Conservation (phyloP, 2,888 invertebrate species). For the Megamerina dolium region DNA sequence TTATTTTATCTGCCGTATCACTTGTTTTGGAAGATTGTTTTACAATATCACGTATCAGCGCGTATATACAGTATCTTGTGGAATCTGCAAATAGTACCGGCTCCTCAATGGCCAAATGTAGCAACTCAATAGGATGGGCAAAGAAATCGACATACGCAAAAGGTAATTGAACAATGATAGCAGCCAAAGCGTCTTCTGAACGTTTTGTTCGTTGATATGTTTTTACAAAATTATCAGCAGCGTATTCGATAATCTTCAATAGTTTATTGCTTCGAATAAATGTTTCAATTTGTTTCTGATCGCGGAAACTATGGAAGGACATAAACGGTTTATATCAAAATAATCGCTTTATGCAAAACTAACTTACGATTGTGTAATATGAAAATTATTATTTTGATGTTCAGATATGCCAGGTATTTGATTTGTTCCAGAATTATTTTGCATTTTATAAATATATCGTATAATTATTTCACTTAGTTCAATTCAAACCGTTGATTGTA, state of each 20-base stretch:
- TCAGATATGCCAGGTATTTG: not conserved
- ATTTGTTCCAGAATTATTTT: too few relatives aligned
- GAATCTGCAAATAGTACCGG: slow-evolving; percentile 36
- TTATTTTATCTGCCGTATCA: slow-evolving; percentile 3
- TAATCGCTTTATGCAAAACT: too few relatives aligned
- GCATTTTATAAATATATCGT: too few relatives aligned
- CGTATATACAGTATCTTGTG: slow-evolving; percentile 34
- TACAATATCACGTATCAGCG: slow-evolving; percentile 28
- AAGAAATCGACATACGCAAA: slow-evolving; percentile 34
- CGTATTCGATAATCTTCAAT: slow-evolving; percentile 29
- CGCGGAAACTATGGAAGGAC: slow-evolving; percentile 33
- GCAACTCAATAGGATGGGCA: slow-evolving; percentile 19
- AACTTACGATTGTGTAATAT: slow-evolving; percentile 11
- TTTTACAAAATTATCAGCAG: slow-evolving; percentile 25
- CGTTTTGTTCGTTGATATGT: slow-evolving; percentile 25
- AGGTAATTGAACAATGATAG: slow-evolving; percentile 31
- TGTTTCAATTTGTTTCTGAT: slow-evolving; percentile 33
- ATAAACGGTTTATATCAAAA: too few relatives aligned
- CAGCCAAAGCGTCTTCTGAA: slow-evolving; percentile 35
- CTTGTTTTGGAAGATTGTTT: slow-evolving; percentile 14
- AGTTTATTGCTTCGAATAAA: slow-evolving; percentile 32
- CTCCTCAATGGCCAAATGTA: slow-evolving; percentile 34
- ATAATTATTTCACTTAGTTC: too few relatives aligned
- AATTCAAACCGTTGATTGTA: too few relatives aligned
- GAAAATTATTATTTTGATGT: not conserved